A percentile compares a stretch with the other conserved stretches of the same genome.
Evolutionary conservation across 2,797 vertebrate genomes (phyloP).

Genomic region (Eulemur albifrons): DNA sequence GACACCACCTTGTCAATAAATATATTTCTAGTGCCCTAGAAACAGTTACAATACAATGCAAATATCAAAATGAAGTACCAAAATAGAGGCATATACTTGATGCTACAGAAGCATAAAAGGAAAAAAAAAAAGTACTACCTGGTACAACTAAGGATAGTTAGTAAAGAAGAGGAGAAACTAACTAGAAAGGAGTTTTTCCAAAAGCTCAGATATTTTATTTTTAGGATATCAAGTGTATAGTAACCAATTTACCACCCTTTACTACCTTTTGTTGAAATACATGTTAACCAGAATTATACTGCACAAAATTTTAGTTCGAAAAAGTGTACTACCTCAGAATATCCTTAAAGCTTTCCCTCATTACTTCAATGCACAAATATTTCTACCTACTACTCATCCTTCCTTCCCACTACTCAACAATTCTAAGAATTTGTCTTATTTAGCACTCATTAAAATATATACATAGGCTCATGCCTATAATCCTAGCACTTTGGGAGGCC

Average conservation of each 20-base stretch:
- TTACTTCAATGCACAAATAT: background rate
- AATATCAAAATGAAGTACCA: slow-evolving; percentile 8
- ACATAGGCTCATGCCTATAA: background rate
- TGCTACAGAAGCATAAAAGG: background rate
- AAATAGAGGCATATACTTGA: background rate
- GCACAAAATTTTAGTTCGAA: slow-evolving; percentile 27
- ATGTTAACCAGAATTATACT: background rate
- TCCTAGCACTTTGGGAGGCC: background rate
- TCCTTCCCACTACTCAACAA: background rate
- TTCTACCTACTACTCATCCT: background rate
- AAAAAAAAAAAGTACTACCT: background rate
- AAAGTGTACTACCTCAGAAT: background rate
- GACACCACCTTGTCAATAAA: background rate
- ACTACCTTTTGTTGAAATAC: background rate
- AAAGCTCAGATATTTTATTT: slow-evolving; percentile 15
- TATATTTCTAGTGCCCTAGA: background rate
- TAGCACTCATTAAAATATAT: background rate
- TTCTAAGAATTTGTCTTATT: background rate
- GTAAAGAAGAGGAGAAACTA: background rate
- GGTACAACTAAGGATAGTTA: background rate
- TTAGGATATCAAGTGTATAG: background rate
- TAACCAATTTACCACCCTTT: background rate
- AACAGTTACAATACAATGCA: background rate
- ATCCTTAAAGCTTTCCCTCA: background rate
- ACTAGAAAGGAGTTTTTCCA: background rate